Percentiles rank a stretch among this genome's conserved stretches.
phyloP scores from a whole-genome alignment of 1,140 invertebrate genomes.

The Eurytemora carolleeae region DNA sequence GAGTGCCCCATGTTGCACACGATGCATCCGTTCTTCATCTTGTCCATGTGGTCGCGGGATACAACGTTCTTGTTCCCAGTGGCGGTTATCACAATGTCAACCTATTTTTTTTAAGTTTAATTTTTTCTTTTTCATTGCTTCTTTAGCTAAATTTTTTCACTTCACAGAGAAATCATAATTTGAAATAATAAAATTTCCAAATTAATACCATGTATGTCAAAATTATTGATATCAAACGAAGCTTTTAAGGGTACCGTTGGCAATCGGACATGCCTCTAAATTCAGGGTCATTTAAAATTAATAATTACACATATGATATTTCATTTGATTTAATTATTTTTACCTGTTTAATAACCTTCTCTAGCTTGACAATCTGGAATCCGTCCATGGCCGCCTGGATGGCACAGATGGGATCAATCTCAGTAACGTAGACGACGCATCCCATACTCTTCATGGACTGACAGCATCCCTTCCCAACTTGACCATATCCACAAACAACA shows the following conservation, averaged over 20 bases:
- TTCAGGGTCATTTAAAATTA: too few relatives aligned
- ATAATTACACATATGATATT: too few relatives aligned
- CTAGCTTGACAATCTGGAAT: conserved; percentile 79
- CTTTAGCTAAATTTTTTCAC: too few relatives aligned
- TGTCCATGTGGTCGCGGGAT: conserved; percentile 28
- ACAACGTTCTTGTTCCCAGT: conserved; percentile 34
- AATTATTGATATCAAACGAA: too few relatives aligned
- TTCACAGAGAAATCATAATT: too few relatives aligned
- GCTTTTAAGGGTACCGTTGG: too few relatives aligned
- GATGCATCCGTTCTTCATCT: conserved; percentile 32
- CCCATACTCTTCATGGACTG: conserved; percentile 84
- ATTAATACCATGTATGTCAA: too few relatives aligned
- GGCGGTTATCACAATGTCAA: conserved; percentile 32
- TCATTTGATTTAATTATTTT: too few relatives aligned
- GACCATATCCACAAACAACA: conserved; percentile 78
- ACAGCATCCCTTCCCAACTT: conserved; percentile 93
- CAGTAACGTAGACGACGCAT: conserved; percentile 81
- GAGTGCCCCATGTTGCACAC: conserved; percentile 36
- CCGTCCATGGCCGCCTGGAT: conserved; percentile 95
- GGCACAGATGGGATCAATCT: conserved; percentile 96
- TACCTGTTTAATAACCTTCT: conserved; percentile 33
- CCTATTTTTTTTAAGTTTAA: too few relatives aligned
- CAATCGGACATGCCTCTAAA: too few relatives aligned
- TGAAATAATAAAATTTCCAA: too few relatives aligned
- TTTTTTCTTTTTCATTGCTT: too few relatives aligned